Base-by-base conservation (phyloP, 2,797 vertebrate species). In the Crocidura indochinensis region DNA sequence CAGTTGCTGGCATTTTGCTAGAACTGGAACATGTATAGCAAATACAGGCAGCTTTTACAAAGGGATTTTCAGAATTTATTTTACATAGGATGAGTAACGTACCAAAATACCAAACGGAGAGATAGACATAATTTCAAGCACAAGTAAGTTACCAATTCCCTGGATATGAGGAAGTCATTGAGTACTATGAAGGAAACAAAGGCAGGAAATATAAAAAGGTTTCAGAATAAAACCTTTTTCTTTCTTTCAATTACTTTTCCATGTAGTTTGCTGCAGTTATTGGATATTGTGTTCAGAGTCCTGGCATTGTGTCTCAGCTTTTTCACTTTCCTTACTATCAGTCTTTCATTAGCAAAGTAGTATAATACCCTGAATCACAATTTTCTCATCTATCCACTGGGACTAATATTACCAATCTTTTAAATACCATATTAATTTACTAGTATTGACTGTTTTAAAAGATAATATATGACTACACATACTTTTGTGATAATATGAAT, bases 391-490 rank as follows among this genome's bases (percentile, higher is more conserved):
- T 88, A 12, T 24, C 20, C 17, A 51, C 0, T 38, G 20, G 11
- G 11, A n/a, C 27, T 77, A 84, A 87, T 84, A 64, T 86, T 71
- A 73, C 19, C 0, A 88, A 51, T 53, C 84, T 80, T 10, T 31
- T 62, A 86, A 62, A 9, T 2, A 88, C 19, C 49, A 49, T 73
- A 67, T 51, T 17, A 15, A 47, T 69, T n/a, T 64, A 46, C 22
- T 65, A 29, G 38, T 38, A 38, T 38, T 38, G 38, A 38, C 2
- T 38, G 5, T 38, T 2, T 38, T 38, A 38, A 38, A 38, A 38
- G 38, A 38, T 38, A 38, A 38, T 38, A 38, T 38, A 72, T 80
- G 29, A 47, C 17, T 87, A 75, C 22, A 20, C 7, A 27, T 26
- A 60, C 2, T 17, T 76, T 1, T 2, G 44, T 84, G 26, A 14